Base-by-base conservation (phyloP, 1,140 invertebrate species). In the Homalodisca vitripennis region DNA sequence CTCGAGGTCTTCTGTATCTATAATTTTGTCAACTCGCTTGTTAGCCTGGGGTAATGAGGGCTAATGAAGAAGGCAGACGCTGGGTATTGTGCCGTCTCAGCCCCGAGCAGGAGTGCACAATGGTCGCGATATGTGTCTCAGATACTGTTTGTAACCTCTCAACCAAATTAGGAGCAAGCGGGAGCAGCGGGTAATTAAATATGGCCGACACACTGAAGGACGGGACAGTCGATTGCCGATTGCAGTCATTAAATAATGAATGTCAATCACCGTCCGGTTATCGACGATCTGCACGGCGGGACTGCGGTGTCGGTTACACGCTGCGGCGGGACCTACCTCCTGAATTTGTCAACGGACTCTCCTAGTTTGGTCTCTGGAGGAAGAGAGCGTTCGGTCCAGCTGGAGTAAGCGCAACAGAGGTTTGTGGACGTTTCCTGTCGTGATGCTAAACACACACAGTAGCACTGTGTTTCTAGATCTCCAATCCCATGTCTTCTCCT, bases 181-280 rank as follows among this genome's bases (percentile, higher is more conserved):
- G 17, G 34, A 41, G 34, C n/a, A n/a, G n/a, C n/a, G 29, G 55
- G 55, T 60, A 60, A 60, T 60, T 60, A 60, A 60, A 60, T 60
- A 60, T 60, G 55, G 55, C 55, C 55, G 55, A 60, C 55, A 60
- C 17, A 41, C 6, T 41, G 34, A 41, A 6, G 34, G 22, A 60
- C 55, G 29, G 2, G 55, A 60, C 55, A 60, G 55, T 24, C 27
- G 55, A 60, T 60, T 60, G 12, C 6, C 34, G 55, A 60, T 60
- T 60, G 29, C 14, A 60, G 55, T 60, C 55, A 60, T 60, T 60
- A 60, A 60, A 24, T 60, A 60, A 60, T 60, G 55, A 60, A 27
- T 60, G 55, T 60, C 55, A 60, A 60, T 60, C 55, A 60, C 22
- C 6, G 34, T 6, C 6, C 6, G 17, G 34, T 3, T 60, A 60